phyloP scores from a whole-genome alignment of 2,888 invertebrate genomes.

The Zootermopsis nevadensis region DNA sequence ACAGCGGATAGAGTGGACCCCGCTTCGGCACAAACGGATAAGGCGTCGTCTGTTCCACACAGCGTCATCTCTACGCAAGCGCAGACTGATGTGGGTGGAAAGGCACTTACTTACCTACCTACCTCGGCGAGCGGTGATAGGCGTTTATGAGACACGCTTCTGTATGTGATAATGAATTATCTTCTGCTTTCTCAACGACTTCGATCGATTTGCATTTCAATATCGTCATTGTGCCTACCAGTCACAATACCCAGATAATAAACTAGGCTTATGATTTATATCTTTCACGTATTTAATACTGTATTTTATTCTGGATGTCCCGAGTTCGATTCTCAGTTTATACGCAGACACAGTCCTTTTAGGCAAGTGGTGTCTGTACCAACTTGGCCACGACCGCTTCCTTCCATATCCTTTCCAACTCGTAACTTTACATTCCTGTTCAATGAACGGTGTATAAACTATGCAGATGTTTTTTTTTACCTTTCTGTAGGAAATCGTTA shows the following conservation, averaged over 20 bases:
- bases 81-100: background rate
- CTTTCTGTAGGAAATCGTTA: no score
- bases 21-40: background rate
- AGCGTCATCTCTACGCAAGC: background rate
- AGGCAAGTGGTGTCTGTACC: no score
- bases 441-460: no score
- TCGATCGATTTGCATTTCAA: slow-evolving; percentile 19
- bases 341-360: no score
- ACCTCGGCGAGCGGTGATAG: background rate
- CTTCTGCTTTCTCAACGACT: background rate
- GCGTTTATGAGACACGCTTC: slow-evolving; percentile 22
- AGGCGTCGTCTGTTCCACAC: background rate
- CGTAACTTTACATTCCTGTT: no score
- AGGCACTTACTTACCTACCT: background rate
- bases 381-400: no score
- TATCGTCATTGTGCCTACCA: background rate
- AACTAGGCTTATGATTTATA: no score
- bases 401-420: no score
- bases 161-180: slow-evolving; percentile 18
- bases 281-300: no score
- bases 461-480: no score
- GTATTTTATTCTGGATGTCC: no score
- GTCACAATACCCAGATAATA: background rate
- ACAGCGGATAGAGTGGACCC: background rate
- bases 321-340: no score